Base-by-base conservation (phyloP, 2,113 vertebrate genomes). In the Stictonetta naevosa region DNA sequence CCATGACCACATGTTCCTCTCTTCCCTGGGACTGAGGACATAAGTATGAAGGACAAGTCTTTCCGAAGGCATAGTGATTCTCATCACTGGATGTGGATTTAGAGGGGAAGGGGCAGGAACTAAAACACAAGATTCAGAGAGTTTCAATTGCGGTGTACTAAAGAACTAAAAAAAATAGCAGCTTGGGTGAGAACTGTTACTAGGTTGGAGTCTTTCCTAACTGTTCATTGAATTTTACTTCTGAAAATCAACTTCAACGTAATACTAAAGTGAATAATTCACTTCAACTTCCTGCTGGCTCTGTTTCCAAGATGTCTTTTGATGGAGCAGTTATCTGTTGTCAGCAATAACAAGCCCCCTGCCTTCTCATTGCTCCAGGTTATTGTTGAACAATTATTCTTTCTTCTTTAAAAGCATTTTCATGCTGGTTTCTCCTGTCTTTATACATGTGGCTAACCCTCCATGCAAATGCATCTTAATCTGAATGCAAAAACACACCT, bases 361-460 rank as follows among this genome's bases (percentile, higher is more conserved):
- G 56, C 25, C 46, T 96, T 90, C 87, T 93, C 77, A 75, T 96
- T 83, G 79, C 90, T 73, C 68, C 68, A 34, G 76, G 94, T 86
- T 92, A 76, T 86, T 88, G 90, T 81, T 86, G 29, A 83, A 23
- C 38, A 90, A 77, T 86, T 92, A 68, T 83, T 83, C 56, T 71
- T 90, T 62, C 66, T 82, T 91, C 50, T 91, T 81, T 56, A 78
- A 86, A 86, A 82, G 5, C 26, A 64, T 63, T 78, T 71, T 34
- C 59, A 86, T 90, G 42, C 36, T 72, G 38, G 34, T 90, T 96
- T 86, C 68, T 92, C 34, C 29, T 80, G 33, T 38, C 29, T 86
- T 88, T 83, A 29, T 50, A 34, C 4, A 12, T 48, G 29, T 77
- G 64, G 76, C 25, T 90, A 83, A 36, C 46, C 22, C 9, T 83